phyloP scores from a whole-genome alignment of 1,140 invertebrate species.

The Nasonia vitripennis region DNA sequence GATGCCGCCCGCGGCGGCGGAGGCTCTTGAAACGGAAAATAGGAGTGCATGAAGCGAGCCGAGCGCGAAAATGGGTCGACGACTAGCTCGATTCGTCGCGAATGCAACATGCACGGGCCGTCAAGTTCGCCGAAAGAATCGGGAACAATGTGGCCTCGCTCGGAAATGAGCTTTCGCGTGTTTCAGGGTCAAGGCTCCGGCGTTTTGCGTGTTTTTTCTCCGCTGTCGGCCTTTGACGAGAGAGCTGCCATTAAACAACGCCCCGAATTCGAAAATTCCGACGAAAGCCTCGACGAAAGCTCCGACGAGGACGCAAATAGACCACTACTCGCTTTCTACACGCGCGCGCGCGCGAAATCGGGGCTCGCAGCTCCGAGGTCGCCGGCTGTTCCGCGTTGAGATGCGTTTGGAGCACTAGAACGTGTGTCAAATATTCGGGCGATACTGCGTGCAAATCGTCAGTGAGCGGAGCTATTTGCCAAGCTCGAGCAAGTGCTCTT shows the following conservation, averaged over 20 bases:
- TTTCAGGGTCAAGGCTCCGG: constrained; percentile 28
- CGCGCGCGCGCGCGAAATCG: neutral
- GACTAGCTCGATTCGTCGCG: constrained; percentile 4
- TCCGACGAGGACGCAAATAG: neutral
- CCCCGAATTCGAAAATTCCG: neutral
- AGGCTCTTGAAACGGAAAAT: neutral
- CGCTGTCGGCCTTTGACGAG: neutral
- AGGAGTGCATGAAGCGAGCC: neutral
- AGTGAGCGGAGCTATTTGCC: neutral
- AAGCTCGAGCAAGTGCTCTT: neutral
- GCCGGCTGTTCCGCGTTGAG: neutral
- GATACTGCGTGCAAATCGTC: neutral
- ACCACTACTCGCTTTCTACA: neutral
- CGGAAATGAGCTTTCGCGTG: neutral
- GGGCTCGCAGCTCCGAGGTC: neutral
- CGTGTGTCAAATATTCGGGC: neutral
- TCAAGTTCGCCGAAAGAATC: neutral
- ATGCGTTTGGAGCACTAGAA: neutral
- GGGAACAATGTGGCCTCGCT: neutral
- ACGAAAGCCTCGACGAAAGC: neutral
- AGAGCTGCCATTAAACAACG: constrained; percentile 1
- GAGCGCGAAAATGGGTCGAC: constrained; percentile 5
- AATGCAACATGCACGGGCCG: neutral
- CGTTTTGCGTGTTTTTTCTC: neutral
- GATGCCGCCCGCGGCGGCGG: too few relatives aligned